Conservation (phyloP, 2,113 vertebrate species). For the Nothoprocta pentlandii region DNA sequence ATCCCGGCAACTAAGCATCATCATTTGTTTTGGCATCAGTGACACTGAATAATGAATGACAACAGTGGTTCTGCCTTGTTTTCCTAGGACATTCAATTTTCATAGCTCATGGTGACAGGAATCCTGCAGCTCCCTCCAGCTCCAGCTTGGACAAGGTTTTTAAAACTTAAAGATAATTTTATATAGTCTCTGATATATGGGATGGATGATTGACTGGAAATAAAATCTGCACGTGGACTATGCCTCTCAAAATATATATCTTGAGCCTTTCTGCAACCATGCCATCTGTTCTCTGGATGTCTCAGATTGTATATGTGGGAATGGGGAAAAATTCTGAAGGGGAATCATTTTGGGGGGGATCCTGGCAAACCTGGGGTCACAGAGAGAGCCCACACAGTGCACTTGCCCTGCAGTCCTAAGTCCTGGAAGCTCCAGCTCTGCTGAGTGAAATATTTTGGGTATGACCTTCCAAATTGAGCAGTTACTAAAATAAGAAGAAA, state of each 20-base stretch:
- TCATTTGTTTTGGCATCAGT: neutral
- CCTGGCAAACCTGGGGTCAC: neutral
- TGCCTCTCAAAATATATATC: neutral
- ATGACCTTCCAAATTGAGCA: neutral
- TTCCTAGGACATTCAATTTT: neutral
- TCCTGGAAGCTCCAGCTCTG: neutral
- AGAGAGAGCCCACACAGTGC: rapidly evolving
- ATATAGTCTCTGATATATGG: neutral
- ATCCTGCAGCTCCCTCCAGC: neutral
- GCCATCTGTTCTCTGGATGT: neutral
- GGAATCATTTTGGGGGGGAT: neutral
- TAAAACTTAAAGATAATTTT: neutral
- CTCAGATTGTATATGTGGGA: neutral
- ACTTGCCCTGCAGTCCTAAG: neutral
- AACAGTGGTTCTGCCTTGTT: neutral
- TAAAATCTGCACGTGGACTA: neutral
- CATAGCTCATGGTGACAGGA: neutral
- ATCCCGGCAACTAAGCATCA: neutral
- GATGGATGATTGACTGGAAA: neutral
- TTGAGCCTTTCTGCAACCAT: neutral
- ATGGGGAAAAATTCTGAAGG: neutral
- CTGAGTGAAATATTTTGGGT: neutral
- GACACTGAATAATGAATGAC: neutral
- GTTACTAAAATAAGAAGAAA: neutral
- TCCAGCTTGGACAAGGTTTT: rapidly evolving